Conservation (phyloP, 2,888 invertebrate species). For the Drosophila koepferae region DNA sequence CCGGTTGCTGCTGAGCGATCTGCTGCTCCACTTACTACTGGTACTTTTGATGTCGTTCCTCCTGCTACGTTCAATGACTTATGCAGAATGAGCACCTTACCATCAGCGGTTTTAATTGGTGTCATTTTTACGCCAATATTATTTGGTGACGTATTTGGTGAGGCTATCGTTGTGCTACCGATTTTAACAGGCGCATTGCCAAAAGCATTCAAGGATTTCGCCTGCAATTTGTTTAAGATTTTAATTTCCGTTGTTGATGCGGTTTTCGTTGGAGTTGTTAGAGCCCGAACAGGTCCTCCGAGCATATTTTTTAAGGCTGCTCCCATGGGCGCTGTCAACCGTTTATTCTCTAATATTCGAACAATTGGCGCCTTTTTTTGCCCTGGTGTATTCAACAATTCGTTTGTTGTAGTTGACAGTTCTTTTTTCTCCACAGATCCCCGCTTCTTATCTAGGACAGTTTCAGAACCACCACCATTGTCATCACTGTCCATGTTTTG, state of each 20-base stretch:
- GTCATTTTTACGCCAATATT: conserved; percentile 57
- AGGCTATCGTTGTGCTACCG: conserved; percentile 69
- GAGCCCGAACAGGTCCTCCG: conserved; percentile 34
- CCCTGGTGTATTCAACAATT: conserved; percentile 73
- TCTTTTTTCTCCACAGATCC: conserved; percentile 13
- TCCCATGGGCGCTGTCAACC: conserved; percentile 45
- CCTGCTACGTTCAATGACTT: conserved; percentile 54
- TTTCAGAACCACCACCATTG: conserved; percentile 44
- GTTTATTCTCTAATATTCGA: conserved; percentile 66
- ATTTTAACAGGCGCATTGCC: conserved; percentile 46
- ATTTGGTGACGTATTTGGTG: conserved; percentile 14
- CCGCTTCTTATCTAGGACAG: conserved; percentile 35
- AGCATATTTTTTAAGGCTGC: conserved; percentile 48
- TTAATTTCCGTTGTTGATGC: conserved; percentile 55
- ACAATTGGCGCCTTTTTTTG: conserved; percentile 63
- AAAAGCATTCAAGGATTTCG: conserved; percentile 43
- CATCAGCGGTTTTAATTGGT: conserved; percentile 82
- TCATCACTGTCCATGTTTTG: conserved; percentile 46
- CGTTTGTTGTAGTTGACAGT: conserved; percentile 27
- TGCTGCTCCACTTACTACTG: conserved; percentile 9
- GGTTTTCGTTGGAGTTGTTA: conserved; percentile 36
- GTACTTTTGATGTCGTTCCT: conserved; percentile 12
- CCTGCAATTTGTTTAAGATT: conserved; percentile 58
- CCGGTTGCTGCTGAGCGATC: conserved; percentile 15
- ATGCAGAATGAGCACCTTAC: conserved; percentile 86